Percentiles rank a stretch among this genome's conserved stretches.
phyloP scores from a whole-genome alignment of 2,797 vertebrate species.

The Cynopterus sphinx region DNA sequence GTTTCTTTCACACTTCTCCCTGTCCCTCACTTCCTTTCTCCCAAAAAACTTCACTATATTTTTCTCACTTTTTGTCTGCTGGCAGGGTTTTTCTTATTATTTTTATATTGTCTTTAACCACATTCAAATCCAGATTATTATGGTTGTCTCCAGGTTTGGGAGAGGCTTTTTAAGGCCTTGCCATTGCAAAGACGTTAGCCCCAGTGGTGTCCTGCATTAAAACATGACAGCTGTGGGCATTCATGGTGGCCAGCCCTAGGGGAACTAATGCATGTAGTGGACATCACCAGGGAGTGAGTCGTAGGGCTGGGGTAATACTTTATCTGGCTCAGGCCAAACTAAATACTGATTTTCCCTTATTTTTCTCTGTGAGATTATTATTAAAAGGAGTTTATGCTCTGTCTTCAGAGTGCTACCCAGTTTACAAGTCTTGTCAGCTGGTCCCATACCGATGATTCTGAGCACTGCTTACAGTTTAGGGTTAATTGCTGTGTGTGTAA shows the following conservation, averaged over 20 bases:
- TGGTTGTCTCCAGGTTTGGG: neutral
- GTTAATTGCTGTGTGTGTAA: neutral
- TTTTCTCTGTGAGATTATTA: neutral
- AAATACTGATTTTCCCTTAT: neutral
- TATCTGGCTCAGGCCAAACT: neutral
- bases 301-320: neutral
- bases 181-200: neutral
- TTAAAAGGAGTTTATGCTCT: neutral
- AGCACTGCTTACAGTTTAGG: neutral
- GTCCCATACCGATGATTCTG: neutral
- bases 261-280: neutral
- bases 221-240: neutral
- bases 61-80: neutral
- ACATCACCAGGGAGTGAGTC: neutral
- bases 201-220: neutral
- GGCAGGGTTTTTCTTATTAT: neutral
- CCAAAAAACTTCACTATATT: neutral
- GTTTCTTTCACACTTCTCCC: neutral
- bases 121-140: neutral
- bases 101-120: neutral
- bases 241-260: fast-evolving
- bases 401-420: neutral
- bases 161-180: neutral
- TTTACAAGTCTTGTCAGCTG: neutral
- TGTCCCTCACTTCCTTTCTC: neutral